Evolutionary conservation across 2,797 vertebrate species (phyloP), one percentile per base, ranked within the genome.

Genomic region (Lindbergichthys nudifrons): DNA sequence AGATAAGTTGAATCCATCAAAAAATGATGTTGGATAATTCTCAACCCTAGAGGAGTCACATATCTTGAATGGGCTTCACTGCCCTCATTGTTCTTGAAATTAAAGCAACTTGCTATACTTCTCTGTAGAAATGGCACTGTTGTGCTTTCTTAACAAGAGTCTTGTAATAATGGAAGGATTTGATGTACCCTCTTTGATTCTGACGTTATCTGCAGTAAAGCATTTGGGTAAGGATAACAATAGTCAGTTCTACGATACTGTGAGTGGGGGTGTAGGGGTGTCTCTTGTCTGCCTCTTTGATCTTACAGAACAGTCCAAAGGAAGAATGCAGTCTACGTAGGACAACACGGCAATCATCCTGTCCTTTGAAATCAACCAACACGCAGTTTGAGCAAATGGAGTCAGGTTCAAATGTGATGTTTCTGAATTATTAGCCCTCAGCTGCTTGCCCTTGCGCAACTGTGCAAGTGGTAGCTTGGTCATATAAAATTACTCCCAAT

Each of bases 1-100:
- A 94, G 94, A 94, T 94, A 94, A 95, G 92, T 94, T 91, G 89
- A 89, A 89, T 90, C 85, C 91, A 92, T 92, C 91, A 88, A 91
- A 91, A 89, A 63, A 65, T 87, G 82, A 87, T 86, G 80, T 89
- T 82, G 52, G 83, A 88, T 84, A 73, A 81, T 82, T 76, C 57
- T 84, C 48, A 60, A 77, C 86, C 81, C 70, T n/a, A 63, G 57
- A 80, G 15, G 70, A 75, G 70, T 72, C 54, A 30, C 64, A 62
- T 75, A 36, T 83, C 59, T 83, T 79, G 70, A 81, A 61, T 69
- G 87, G 83, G 85, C 79, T 71, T 57, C 71, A 26, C 60, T 82
- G 77, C 77, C 80, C 80, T 75, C 51, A 71, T 82, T 62, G 23
- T 80, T 81, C 73, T 87, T 88, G 63, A 73, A 51, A 77, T 65